Conservation (phyloP, 2,113 vertebrate species). For the Mormyrus iriodes region DNA sequence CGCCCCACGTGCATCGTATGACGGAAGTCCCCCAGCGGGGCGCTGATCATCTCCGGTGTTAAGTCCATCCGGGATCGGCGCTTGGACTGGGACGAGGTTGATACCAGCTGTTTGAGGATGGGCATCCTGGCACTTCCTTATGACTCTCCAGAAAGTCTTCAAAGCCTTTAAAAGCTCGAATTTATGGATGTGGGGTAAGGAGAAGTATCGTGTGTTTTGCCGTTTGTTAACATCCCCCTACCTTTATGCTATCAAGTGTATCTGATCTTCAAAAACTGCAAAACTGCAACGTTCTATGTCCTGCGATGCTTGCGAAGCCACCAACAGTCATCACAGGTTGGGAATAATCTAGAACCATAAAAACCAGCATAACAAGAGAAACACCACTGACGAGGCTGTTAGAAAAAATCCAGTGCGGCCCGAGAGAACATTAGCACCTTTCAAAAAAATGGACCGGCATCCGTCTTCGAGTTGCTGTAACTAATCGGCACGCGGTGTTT, state of each 20-base stretch:
- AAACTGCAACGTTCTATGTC: neutral
- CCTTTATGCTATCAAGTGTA: neutral
- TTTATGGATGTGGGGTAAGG: neutral
- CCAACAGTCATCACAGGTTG: neutral
- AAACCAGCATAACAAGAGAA: neutral
- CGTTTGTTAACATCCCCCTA: neutral
- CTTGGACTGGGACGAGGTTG: too few relatives aligned
- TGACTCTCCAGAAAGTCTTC: neutral
- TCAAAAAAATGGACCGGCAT: neutral
- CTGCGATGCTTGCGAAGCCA: neutral
- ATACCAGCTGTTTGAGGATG: too few relatives aligned
- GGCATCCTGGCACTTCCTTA: constrained; percentile 17
- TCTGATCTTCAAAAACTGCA: neutral
- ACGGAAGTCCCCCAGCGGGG: too few relatives aligned
- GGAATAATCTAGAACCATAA: neutral
- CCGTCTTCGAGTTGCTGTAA: neutral
- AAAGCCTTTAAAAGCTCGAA: neutral
- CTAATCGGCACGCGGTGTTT: neutral
- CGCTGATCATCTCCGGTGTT: too few relatives aligned
- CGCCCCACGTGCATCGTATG: too few relatives aligned
- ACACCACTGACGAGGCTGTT: neutral
- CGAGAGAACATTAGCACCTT: neutral
- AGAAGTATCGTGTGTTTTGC: neutral
- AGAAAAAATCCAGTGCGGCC: neutral
- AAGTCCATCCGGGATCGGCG: too few relatives aligned